Base-by-base conservation (phyloP, 2,797 vertebrate genomes). In the Chaenodraco wilsoni region DNA sequence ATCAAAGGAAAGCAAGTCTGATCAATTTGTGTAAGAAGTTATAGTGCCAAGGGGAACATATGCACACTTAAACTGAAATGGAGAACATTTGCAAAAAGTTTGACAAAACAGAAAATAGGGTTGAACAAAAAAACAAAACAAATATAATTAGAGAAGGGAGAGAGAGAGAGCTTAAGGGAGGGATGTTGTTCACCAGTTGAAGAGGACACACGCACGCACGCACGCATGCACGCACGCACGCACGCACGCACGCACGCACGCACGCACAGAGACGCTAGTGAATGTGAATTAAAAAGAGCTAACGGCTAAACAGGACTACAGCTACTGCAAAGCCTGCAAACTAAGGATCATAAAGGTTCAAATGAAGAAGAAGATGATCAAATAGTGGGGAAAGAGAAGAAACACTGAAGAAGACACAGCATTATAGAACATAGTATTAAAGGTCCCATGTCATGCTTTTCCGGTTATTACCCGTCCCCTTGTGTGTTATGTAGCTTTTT, bases 91-190 rank as follows among this genome's bases (percentile, higher is more conserved):
- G 43, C 11, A 83, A 37, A 68, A 44, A 19, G 0, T 41, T 4
- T 21, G 41, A 72, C 43, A 66, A 72, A 83, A 82, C 37, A 79
- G 50, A 84, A 44, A 68, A 31, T 9, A 21, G 62, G 63, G 68
- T 52, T 54, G 82, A 85, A 84, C 64, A 85, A 79, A 60, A 50
- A 62, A 54, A 55, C 57, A 37, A 76, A 9, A 62, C n/a, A 4
- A 58, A 17, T 37, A 37, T 37, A 37, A 37, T 6, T 6, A 21
- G 50, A 5, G 1, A n/a, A 16, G 27, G 9, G 14, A 9, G 23
- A 7, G 14, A 41, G 13, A 74, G 27, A 63, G 50, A 82, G 19
- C 72, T 76, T 74, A 71, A 67, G 72, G 67, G 63, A 76, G 78
- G 64, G 16, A 69, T 57, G 50, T 65, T 66, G 9, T 74, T 60